Evolutionary conservation across 2,888 invertebrate species (phyloP), one percentile per base, ranked within the genome.

Genomic region (Kryphioiulus occultus): DNA sequence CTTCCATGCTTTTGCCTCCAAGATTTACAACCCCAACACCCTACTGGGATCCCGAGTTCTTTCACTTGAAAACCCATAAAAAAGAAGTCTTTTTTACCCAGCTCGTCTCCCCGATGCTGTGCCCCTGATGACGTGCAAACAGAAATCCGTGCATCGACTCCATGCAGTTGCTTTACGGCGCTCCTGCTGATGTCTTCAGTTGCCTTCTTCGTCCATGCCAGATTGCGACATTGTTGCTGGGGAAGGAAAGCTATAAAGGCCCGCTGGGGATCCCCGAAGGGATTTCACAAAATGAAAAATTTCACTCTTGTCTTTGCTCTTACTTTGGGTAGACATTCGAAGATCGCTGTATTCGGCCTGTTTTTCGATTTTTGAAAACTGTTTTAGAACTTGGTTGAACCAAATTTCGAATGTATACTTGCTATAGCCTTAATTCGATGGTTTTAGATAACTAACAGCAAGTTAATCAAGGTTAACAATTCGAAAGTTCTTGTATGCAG

Each of bases 181-280:
- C 68, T 68, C 68, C 68, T 68, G 68, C 68, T 68, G 68, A 68
- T 68, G 68, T 68, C 68, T 68, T 68, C 68, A 68, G 68, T 68
- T 68, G 26, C 26, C 26, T 12, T 68, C 68, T 26, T 68, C n/a
- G n/a, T n/a, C n/a, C 68, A 68, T 68, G 68, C 12, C 68, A 26
- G 26, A 68, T 26, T 68, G 68, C 68, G 68, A 68, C 68, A 68
- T 9, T 26, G 68, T 68, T 68, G 26, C 68, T 7, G 9, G 68
- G 68, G 68, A 59, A n/a, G 68, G 68, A 68, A n/a, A 26, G 26
- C 68, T 26, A 68, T 68, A 68, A 68, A 68, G 68, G 68, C 26
- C 68, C n/a, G 68, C 68, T 26, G 68, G 68, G 68, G 22, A 26
- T 68, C 68, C 68, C 68, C 10, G 68, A 68, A 68, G 68, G 68